Evolutionary conservation across 1,140 invertebrate genomes (phyloP).

Genomic region (Anastrepha ludens): DNA sequence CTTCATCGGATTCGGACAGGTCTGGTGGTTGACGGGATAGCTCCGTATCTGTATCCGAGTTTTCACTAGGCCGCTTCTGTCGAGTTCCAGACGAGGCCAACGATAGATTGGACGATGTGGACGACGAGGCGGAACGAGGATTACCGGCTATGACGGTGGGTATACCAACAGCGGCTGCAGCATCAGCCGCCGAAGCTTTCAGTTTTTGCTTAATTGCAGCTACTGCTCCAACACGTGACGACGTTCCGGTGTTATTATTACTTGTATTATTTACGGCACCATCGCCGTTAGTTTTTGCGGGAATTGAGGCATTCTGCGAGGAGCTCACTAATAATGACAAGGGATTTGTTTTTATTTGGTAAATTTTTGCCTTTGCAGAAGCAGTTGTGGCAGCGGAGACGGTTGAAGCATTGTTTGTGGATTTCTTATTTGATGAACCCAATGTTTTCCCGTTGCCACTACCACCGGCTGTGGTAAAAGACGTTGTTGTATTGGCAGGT

Average conservation of each 20-base stretch:
- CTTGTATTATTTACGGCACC: constrained; percentile 62
- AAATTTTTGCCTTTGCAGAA: constrained; percentile 49
- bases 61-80: constrained; percentile 60
- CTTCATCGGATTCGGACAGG: constrained; percentile 93
- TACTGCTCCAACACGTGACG: constrained; percentile 58
- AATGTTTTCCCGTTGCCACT: constrained; percentile 30
- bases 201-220: constrained; percentile 69
- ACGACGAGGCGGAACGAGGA: constrained; percentile 64
- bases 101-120: constrained; percentile 68
- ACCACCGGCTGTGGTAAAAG: constrained; percentile 65
- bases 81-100: constrained; percentile 66
- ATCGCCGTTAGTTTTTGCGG: constrained; percentile 54
- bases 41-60: constrained; percentile 77
- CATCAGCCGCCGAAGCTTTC: constrained; percentile 62
- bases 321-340: constrained; percentile 55
- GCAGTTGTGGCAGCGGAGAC: constrained; percentile 45
- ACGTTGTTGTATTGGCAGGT: constrained; percentile 66
- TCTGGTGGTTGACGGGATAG: constrained; percentile 85
- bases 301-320: constrained; percentile 45
- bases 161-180: constrained; percentile 42
- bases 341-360: constrained; percentile 56
- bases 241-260: constrained; percentile 63
- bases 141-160: constrained; percentile 59
- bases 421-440: neutral
- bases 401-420: constrained; percentile 36